phyloP scores from a whole-genome alignment of 2,113 vertebrate genomes.

The Bubo scandiacus region DNA sequence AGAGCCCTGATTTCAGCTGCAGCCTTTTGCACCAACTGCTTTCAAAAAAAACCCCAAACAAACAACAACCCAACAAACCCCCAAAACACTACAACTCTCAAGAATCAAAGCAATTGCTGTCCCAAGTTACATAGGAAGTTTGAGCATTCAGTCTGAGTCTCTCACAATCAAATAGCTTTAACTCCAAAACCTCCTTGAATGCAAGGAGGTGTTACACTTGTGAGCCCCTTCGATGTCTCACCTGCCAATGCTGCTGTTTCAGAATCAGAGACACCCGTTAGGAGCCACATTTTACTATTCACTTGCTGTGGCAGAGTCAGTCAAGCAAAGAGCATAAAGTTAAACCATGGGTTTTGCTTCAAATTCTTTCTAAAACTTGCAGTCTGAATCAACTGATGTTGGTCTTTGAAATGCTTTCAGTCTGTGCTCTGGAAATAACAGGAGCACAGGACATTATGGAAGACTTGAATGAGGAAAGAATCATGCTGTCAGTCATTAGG shows the following conservation, averaged over 20 bases:
- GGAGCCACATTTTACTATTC: not conserved
- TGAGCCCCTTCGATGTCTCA: not conserved
- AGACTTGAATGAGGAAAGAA: not conserved
- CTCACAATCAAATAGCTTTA: not conserved
- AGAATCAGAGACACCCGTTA: not conserved
- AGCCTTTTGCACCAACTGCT: not conserved
- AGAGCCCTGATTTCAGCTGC: not conserved
- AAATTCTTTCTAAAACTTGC: not conserved
- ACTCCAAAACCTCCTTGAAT: not conserved
- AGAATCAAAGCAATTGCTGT: not conserved
- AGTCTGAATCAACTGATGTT: not conserved
- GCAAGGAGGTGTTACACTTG: not conserved
- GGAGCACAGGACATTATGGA: not conserved
- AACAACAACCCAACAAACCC: not conserved
- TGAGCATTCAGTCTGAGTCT: not conserved
- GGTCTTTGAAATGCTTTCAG: not conserved
- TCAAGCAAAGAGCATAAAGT: not conserved
- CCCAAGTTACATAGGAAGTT: not conserved
- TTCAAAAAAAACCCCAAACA: not conserved
- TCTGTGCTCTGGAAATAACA: not conserved
- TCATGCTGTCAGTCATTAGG: not conserved
- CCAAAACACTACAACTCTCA: not conserved
- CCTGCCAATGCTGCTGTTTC: not conserved
- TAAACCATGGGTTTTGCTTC: not conserved
- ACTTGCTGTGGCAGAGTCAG: not conserved